Base-by-base conservation (phyloP, 2,113 vertebrate species). In the Rhinopomastus cyanomelas region DNA sequence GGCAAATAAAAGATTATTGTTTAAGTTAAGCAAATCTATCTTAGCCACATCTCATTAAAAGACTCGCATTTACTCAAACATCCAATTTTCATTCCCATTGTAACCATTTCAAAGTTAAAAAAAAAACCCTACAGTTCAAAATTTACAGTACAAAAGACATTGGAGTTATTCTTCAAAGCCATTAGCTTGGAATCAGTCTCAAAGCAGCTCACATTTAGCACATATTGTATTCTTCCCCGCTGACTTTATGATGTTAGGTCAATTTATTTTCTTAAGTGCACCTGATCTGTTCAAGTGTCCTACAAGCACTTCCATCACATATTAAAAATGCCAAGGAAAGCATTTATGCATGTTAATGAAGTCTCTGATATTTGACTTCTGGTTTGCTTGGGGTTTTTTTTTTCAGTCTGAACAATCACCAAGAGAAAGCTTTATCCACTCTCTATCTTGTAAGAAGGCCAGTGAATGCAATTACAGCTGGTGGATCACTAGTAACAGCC, bases 1-100 rank as follows among this genome's bases (percentile, higher is more conserved):
- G 29, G 32, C 36, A 95, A 91, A 88, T 77, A 83, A 86, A 95
- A 89, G 29, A 94, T 73, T 64, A 84, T 59, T 88, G 55, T 82
- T 94, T 86, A 46, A 79, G 16, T 86, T 78, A 89, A 94, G 73
- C 53, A 90, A 88, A 93, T 81, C 15, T 86, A 9, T 81, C 42
- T 77, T 69, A 77, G 74, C 53, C 16, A 49, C 52, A 52, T 62
- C 61, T 78, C 68, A 85, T 56, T 72, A 91, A 77, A 21, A 94
- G 51, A 25, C 42, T 69, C 60, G 55, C 20, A 79, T 82, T 85
- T 89, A 87, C 57, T 74, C 32, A 66, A 92, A 52, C 29, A 80
- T 82, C 67, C 8, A 55, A 59, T 93, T 89, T 85, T 89, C 62
- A 87, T 82, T 82, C 18, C n/a, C 42, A 52, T 53, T 1, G 1